Evolutionary conservation across 1,140 invertebrate species (phyloP).

Genomic region (Hydropsyche tenuis): DNA sequence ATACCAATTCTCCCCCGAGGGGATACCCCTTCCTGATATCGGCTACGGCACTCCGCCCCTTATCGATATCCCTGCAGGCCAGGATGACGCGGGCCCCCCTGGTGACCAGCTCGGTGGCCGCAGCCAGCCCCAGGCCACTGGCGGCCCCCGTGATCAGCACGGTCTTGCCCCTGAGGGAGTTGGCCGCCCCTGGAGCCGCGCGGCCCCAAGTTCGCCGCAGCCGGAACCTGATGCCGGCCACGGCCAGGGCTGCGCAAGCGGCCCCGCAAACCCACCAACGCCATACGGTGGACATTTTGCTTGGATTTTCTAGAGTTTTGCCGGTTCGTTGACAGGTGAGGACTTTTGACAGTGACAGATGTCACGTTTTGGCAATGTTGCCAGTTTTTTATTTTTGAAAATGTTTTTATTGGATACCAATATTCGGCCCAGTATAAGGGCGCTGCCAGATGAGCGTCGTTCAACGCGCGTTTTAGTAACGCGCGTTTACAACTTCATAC

Average conservation of each 20-base stretch:
- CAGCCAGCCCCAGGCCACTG: conserved; percentile 2
- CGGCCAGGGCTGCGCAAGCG: background rate
- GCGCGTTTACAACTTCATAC: no score
- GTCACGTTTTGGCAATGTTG: no score
- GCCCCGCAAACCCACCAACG: background rate
- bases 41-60: background rate
- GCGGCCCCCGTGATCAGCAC: background rate
- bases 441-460: no score
- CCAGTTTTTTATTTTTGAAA: no score
- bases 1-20: conserved; percentile 21
- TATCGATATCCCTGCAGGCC: background rate
- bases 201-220: background rate
- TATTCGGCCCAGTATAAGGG: no score
- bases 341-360: no score
- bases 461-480: no score
- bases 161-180: background rate
- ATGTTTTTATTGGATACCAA: no score
- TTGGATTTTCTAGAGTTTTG: no score
- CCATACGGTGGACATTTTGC: background rate
- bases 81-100: conserved; percentile 14
- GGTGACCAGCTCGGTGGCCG: background rate
- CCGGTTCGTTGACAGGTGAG: no score
- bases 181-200: background rate
- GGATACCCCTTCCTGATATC: background rate
- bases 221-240: background rate